Conservation (phyloP, 2,888 invertebrate genomes). For the Acanthacorydalis orientalis region DNA sequence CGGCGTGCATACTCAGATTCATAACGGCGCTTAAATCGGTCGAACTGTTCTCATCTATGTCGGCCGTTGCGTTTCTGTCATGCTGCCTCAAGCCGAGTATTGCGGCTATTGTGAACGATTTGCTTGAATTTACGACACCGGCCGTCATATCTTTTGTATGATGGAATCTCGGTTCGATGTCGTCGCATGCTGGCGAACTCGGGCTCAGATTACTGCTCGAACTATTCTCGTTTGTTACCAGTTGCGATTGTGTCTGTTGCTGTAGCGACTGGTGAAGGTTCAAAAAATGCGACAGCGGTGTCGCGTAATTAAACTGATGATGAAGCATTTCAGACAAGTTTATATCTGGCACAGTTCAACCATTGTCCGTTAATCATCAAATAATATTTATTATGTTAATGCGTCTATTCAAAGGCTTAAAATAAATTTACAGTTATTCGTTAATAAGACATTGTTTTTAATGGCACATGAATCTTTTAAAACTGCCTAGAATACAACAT, state of each 20-base stretch:
- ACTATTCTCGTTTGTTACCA: slow-evolving; percentile 15
- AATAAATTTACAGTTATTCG: no score
- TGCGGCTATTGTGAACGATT: slow-evolving; percentile 67
- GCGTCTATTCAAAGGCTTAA: no score
- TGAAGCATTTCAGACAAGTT: slow-evolving; percentile 19
- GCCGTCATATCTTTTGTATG: neutral
- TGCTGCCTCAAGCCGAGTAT: slow-evolving; percentile 56
- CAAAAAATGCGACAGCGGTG: slow-evolving; percentile 23
- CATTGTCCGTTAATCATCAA: no score
- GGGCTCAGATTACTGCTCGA: slow-evolving; percentile 13
- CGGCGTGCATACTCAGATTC: slow-evolving; percentile 33
- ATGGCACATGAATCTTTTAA: no score
- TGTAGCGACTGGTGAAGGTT: slow-evolving; percentile 23
- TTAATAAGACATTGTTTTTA: no score
- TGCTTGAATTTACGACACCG: slow-evolving; percentile 15
- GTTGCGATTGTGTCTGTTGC: slow-evolving; percentile 9
- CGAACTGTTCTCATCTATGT: slow-evolving; percentile 17
- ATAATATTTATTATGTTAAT: no score
- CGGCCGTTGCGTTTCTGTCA: neutral
- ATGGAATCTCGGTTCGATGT: neutral
- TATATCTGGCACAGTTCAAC: no score
- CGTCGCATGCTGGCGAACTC: slow-evolving; percentile 1
- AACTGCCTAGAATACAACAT: no score
- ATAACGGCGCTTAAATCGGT: slow-evolving; percentile 24
- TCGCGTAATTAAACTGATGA: slow-evolving; percentile 23